Conservation (phyloP, 2,797 vertebrate genomes). For the Cetoscarus ocellatus region DNA sequence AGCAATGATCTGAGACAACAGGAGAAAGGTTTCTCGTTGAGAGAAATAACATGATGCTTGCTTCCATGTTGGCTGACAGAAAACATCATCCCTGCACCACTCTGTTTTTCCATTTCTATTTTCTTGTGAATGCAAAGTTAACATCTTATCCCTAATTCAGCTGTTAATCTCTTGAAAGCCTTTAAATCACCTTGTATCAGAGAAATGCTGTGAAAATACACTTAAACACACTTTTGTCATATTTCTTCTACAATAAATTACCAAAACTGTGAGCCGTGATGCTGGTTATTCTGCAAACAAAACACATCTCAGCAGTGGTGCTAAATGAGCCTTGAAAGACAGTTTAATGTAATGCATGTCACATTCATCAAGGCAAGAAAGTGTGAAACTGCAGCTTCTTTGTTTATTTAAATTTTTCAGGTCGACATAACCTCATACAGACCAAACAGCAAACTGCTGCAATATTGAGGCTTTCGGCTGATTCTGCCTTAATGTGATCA, state of each 20-base stretch:
- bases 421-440: constrained; percentile 13
- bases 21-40: too few species aligned
- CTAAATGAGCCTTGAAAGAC: constrained; percentile 25
- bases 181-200: too few species aligned
- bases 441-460: constrained; percentile 28
- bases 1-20: too few species aligned
- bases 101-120: too few species aligned
- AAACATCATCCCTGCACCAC: too few species aligned
- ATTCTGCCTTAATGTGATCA: constrained; percentile 31
- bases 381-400: constrained; percentile 9
- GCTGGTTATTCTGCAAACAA: background rate
- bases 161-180: background rate
- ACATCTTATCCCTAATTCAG: background rate
- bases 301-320: constrained; percentile 6
- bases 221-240: background rate
- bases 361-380: background rate
- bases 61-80: too few species aligned
- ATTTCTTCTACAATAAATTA: background rate
- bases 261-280: background rate
- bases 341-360: background rate
- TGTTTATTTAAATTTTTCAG: constrained; percentile 21
- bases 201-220: background rate
- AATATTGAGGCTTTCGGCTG: constrained; percentile 19
- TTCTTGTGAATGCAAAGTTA: background rate
- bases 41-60: too few species aligned